Conservation (phyloP, 2,888 invertebrate genomes). For the Sinhomidia bicolor region DNA sequence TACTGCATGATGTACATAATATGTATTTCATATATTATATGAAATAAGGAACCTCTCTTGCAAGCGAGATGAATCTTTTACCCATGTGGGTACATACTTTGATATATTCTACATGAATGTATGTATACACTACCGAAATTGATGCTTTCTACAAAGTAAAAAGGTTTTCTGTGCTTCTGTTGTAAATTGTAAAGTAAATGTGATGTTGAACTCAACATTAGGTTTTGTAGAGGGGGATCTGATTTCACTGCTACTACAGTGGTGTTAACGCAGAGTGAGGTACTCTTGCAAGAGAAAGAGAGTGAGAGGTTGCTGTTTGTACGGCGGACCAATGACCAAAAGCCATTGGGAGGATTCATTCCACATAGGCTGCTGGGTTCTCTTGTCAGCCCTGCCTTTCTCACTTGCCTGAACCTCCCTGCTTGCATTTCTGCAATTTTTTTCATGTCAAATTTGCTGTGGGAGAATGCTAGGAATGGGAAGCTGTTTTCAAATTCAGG, state of each 20-base stretch:
- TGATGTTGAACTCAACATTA: neutral
- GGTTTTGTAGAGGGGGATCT: neutral
- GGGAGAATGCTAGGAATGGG: no score
- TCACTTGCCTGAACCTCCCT: slow-evolving; percentile 72
- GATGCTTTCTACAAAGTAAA: no score
- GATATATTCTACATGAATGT: no score
- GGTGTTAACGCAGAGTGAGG: slow-evolving; percentile 30
- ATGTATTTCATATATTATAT: no score
- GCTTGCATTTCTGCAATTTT: neutral
- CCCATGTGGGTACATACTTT: neutral
- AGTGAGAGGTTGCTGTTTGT: slow-evolving; percentile 68
- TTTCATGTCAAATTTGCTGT: no score
- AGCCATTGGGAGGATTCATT: slow-evolving; percentile 62
- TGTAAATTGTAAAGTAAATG: neutral
- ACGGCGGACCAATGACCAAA: slow-evolving; percentile 71
- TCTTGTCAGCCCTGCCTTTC: slow-evolving; percentile 66
- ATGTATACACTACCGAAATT: no score
- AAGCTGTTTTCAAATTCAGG: no score
- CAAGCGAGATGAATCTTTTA: neutral
- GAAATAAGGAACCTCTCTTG: neutral
- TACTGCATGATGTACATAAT: slow-evolving; percentile 5
- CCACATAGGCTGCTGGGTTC: slow-evolving; percentile 66
- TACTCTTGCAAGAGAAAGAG: slow-evolving; percentile 9
- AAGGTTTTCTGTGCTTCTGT: neutral
- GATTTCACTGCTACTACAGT: slow-evolving; percentile 12